These are phyloP conservation scores for Myotis myotis DNA, from an alignment of 2,797 vertebrate species.

Conservation along the genomic window DNA sequence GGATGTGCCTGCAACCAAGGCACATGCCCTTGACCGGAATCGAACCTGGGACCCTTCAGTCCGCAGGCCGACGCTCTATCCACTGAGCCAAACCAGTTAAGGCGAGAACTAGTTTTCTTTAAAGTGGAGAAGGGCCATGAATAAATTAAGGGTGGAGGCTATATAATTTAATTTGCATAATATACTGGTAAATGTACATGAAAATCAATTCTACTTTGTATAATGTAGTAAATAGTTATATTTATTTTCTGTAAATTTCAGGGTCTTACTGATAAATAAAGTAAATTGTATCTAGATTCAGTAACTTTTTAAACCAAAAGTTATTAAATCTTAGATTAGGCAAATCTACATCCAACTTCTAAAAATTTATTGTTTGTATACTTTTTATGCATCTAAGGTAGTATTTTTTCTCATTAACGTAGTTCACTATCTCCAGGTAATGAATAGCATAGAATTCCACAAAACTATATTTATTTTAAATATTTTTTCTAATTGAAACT, in stretches of 20 bases:
- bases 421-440: neutral
- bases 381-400: neutral
- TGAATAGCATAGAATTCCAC: neutral
- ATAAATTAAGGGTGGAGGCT: neutral
- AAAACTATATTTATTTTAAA: neutral
- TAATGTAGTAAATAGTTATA: neutral
- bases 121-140: neutral
- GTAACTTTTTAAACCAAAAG: neutral
- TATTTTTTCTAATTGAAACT: neutral
- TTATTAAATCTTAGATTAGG: neutral
- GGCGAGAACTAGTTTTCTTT: neutral
- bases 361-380: neutral
- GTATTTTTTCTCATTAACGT: neutral
- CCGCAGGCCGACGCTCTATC: too few species aligned
- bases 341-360: conserved; percentile 3
- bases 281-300: neutral
- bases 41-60: too few species aligned
- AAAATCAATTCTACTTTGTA: conserved; percentile 1
- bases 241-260: neutral
- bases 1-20: too few species aligned
- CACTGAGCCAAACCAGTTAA: too few species aligned
- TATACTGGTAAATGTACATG: neutral
- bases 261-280: neutral
- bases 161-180: neutral
- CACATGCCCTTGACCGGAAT: too few species aligned